phyloP scores from a whole-genome alignment of 2,113 vertebrate genomes.

The Chrysemys picta region DNA sequence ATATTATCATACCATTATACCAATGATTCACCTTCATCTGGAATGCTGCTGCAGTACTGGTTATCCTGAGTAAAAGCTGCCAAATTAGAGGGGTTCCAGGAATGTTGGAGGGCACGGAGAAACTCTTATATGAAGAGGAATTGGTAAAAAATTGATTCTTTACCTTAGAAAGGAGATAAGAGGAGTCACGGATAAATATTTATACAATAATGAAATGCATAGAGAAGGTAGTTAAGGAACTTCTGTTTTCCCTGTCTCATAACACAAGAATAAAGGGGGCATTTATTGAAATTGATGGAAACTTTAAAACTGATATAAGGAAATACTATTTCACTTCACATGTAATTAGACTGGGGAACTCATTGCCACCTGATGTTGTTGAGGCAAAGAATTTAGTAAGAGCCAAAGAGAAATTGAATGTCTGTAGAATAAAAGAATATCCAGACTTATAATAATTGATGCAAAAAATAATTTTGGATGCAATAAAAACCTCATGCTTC shows the following conservation, averaged over 20 bases:
- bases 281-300: background rate
- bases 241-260: background rate
- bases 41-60: background rate
- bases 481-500: background rate
- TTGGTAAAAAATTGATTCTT: background rate
- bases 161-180: background rate
- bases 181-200: accelerated
- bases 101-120: background rate
- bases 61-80: background rate
- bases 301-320: background rate
- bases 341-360: background rate
- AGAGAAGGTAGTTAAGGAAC: background rate
- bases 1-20: background rate
- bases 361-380: background rate
- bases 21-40: background rate
- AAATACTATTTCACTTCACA: background rate
- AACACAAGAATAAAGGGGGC: background rate
- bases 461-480: accelerated
- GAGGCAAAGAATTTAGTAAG: background rate
- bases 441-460: background rate
- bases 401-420: no score
- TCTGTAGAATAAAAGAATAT: background rate
- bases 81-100: background rate
- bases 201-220: background rate
- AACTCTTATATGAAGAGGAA: background rate